Conservation (phyloP, 2,797 vertebrate species). For the Jordanella pulchra region DNA sequence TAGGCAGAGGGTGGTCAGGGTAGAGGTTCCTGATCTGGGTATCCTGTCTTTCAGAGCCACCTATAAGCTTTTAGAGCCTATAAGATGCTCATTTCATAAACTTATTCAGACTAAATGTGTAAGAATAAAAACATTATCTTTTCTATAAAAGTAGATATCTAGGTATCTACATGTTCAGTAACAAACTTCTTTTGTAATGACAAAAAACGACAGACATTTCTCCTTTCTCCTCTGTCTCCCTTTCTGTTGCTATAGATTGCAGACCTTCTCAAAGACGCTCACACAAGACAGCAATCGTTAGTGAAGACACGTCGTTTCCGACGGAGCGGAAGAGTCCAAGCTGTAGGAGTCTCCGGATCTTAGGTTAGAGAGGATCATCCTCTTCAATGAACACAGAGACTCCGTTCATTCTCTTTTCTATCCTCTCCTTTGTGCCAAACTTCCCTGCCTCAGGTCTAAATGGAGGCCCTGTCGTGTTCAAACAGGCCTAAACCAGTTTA, state of each 20-base stretch:
- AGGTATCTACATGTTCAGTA: conserved; percentile 8
- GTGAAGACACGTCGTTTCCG: conserved; percentile 77
- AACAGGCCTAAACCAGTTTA: conserved; percentile 55
- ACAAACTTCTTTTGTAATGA: conserved; percentile 41
- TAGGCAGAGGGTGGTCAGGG: conserved; percentile 26
- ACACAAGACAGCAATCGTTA: conserved; percentile 64
- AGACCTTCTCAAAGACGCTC: conserved; percentile 64
- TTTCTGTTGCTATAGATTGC: conserved; percentile 33
- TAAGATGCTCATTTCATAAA: neutral
- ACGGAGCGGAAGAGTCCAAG: conserved; percentile 64
- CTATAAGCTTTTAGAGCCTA: conserved; percentile 28
- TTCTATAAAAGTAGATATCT: conserved; percentile 8
- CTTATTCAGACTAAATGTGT: neutral
- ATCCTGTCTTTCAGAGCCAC: conserved; percentile 80
- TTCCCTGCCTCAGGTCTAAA: conserved; percentile 67
- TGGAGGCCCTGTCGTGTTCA: conserved; percentile 72
- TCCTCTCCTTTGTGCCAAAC: conserved; percentile 74
- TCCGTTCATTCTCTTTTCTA: conserved; percentile 77
- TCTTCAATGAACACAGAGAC: conserved; percentile 72
- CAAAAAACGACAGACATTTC: conserved; percentile 29
- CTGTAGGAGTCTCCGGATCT: conserved; percentile 77
- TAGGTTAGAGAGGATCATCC: conserved; percentile 63
- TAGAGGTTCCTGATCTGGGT: conserved; percentile 78
- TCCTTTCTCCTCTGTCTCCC: conserved; percentile 16
- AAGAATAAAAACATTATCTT: conserved; percentile 8